These are phyloP conservation scores for Nesoenas mayeri DNA, from an alignment of 2,113 vertebrate species.

Conservation along the genomic window DNA sequence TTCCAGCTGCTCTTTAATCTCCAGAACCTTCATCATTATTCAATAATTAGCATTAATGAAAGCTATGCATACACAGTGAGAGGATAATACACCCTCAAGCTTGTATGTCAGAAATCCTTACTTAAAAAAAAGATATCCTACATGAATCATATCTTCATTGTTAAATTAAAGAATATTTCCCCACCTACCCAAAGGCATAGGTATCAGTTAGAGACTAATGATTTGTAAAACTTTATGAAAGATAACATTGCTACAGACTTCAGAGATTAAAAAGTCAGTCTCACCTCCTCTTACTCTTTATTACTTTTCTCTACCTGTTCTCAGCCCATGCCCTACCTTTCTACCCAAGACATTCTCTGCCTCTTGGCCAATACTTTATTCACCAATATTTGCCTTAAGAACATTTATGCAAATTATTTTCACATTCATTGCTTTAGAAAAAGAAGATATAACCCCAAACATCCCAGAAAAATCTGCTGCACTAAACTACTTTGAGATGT, in stretches of 20 bases:
- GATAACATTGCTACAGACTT: not conserved
- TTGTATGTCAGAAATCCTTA: constrained; percentile 22
- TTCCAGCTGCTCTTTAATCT: constrained; percentile 70
- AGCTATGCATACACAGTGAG: constrained; percentile 9
- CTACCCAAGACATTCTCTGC: not conserved
- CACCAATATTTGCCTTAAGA: not conserved
- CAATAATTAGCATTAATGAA: constrained; percentile 58
- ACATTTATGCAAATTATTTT: not conserved
- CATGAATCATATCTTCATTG: not conserved
- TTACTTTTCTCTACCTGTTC: not conserved
- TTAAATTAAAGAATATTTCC: constrained; percentile 1
- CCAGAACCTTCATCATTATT: constrained; percentile 53
- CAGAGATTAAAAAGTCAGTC: not conserved
- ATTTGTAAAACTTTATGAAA: constrained; percentile 6
- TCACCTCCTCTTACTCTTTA: not conserved
- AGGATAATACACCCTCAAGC: constrained; percentile 15
- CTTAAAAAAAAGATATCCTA: not conserved
- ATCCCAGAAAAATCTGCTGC: not conserved
- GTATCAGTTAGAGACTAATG: constrained; percentile 19
- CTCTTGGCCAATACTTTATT: not conserved
- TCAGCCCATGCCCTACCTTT: not conserved
- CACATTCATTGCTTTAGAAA: not conserved
- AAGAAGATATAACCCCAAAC: not conserved
- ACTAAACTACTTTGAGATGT: not conserved
- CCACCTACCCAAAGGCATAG: not conserved